These are phyloP conservation scores for Ennomos erosarius DNA, from an alignment of 2,888 invertebrate species.

Conservation along the genomic window DNA sequence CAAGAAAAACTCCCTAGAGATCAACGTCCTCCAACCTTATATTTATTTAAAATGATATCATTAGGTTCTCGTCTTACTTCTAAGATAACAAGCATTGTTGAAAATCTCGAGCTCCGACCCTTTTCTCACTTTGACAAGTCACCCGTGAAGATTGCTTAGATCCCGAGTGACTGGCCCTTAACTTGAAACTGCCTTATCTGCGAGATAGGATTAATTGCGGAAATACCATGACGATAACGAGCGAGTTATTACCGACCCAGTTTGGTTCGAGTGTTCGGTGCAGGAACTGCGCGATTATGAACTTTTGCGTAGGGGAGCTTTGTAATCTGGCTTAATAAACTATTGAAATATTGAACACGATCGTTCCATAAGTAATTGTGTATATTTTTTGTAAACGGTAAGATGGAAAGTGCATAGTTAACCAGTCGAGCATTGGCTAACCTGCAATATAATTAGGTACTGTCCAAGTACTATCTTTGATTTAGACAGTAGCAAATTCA, in stretches of 20 bases:
- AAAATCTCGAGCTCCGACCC: constrained; percentile 82
- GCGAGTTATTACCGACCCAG: constrained; percentile 72
- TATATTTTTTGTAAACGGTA: no score
- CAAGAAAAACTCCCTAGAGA: constrained; percentile 37
- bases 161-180: constrained; percentile 80
- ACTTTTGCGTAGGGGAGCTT: constrained; percentile 5
- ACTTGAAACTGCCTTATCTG: constrained; percentile 82
- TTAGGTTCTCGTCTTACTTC: constrained; percentile 80
- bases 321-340: no score
- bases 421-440: no score
- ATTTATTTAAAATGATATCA: constrained; percentile 81
- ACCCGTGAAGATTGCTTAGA: constrained; percentile 85
- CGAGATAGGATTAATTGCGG: constrained; percentile 82
- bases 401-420: no score
- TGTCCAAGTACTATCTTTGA: no score
- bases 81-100: constrained; percentile 85
- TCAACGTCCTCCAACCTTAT: constrained; percentile 49
- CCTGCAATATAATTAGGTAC: no score
- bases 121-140: constrained; percentile 84
- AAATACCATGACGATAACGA: constrained; percentile 79
- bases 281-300: constrained; percentile 20
- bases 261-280: constrained; percentile 54
- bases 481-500: no score
- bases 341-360: no score
- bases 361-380: no score